Evolutionary conservation across 2,888 invertebrate species (phyloP).

Genomic region (Rhingia campestris): DNA sequence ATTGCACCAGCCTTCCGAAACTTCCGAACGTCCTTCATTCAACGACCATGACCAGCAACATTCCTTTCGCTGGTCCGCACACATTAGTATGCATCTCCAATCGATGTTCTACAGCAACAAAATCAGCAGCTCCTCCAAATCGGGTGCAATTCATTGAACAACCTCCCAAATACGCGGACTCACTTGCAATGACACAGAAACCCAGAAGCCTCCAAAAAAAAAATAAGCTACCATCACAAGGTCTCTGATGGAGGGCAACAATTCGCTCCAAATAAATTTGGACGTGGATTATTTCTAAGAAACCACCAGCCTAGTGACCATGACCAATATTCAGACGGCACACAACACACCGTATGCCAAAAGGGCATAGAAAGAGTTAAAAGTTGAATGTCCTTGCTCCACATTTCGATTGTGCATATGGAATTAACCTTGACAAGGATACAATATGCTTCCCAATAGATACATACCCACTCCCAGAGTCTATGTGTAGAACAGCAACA

Average conservation of each 20-base stretch:
- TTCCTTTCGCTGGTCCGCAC: background rate
- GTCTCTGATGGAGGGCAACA: slow-evolving; percentile 50
- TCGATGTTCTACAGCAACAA: slow-evolving; percentile 6
- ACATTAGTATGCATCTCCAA: background rate
- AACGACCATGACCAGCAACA: slow-evolving; percentile 50
- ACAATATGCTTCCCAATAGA: slow-evolving; percentile 27
- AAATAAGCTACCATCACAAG: slow-evolving; percentile 20
- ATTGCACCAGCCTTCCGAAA: slow-evolving; percentile 18
- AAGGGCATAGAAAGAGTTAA: slow-evolving; percentile 71
- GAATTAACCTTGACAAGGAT: slow-evolving; percentile 71
- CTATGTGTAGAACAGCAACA: slow-evolving; percentile 57
- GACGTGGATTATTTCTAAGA: background rate
- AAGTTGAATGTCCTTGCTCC: slow-evolving; percentile 76
- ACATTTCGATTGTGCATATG: slow-evolving; percentile 61
- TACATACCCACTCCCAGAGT: slow-evolving; percentile 45
- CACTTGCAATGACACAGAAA: slow-evolving; percentile 65
- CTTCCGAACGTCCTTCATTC: slow-evolving; percentile 12
- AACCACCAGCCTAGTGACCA: slow-evolving; percentile 58
- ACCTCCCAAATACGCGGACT: slow-evolving; percentile 26
- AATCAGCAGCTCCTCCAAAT: slow-evolving; percentile 6
- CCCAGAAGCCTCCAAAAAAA: slow-evolving; percentile 61
- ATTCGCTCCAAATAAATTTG: slow-evolving; percentile 17
- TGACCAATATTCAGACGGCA: slow-evolving; percentile 70
- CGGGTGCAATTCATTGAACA: slow-evolving; percentile 22
- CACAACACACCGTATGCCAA: slow-evolving; percentile 34